A percentile compares a stretch with the other conserved stretches of the same genome.
phyloP scores from a whole-genome alignment of 2,888 invertebrate species.

The Monochamus alternatus region DNA sequence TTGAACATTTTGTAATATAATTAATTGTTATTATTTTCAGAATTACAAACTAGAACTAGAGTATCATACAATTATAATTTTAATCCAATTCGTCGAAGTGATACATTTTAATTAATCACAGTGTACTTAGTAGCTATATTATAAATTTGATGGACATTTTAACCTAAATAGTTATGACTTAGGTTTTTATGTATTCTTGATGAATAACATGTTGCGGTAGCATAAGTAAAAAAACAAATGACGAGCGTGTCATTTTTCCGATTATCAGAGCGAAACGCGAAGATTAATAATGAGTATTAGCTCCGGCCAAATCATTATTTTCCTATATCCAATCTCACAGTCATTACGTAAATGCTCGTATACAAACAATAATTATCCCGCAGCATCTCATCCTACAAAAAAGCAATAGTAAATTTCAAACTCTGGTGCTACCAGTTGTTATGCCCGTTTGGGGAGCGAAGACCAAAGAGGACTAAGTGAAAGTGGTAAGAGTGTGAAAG shows the following conservation, averaged over 20 bases:
- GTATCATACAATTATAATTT: no score
- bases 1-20: no score
- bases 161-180: no score
- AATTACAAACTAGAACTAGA: no score
- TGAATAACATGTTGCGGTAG: neutral
- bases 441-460: slow-evolving; percentile 25
- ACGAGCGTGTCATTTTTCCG: neutral
- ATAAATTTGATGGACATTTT: no score
- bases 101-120: no score
- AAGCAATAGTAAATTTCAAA: slow-evolving; percentile 20
- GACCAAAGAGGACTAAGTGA: slow-evolving; percentile 62
- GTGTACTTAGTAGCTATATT: no score
- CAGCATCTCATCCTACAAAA: slow-evolving; percentile 7
- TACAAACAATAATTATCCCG: slow-evolving; percentile 29
- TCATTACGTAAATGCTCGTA: slow-evolving; percentile 25
- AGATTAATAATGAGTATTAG: slow-evolving; percentile 10
- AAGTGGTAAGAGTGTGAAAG: slow-evolving; percentile 70
- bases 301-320: neutral
- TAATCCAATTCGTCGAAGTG: no score
- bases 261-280: slow-evolving; percentile 7
- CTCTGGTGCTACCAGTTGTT: slow-evolving; percentile 11
- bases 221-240: neutral
- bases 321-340: neutral
- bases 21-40: no score
- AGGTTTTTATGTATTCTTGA: no score